Evolutionary conservation across 2,797 vertebrate genomes (phyloP).

Genomic region (Eupleurogrammus muticus): DNA sequence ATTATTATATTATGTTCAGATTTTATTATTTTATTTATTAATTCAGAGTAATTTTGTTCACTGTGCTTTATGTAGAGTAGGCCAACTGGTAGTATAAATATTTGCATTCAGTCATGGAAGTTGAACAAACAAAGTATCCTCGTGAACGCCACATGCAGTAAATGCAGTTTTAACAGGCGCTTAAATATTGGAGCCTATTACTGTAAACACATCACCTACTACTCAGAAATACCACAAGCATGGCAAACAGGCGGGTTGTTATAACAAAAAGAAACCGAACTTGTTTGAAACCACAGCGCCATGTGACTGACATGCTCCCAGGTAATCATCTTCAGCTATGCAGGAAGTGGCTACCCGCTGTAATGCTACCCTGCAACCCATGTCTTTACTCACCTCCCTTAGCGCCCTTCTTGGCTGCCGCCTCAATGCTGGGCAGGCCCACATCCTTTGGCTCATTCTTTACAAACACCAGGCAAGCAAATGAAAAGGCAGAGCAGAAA

Average conservation of each 20-base stretch:
- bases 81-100: background rate
- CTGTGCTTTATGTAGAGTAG: no score
- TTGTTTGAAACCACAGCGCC: background rate
- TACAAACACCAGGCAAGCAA: conserved; percentile 89
- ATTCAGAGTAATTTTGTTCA: no score
- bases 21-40: no score
- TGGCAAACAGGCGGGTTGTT: background rate
- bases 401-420: conserved; percentile 84
- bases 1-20: no score
- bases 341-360: background rate
- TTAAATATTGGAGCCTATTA: background rate
- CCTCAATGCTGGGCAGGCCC: conserved; percentile 89
- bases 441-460: conserved; percentile 95
- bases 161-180: background rate
- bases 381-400: conserved; percentile 87
- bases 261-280: background rate
- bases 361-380: background rate
- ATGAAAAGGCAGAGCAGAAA: conserved; percentile 86
- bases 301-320: background rate
- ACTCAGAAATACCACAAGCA: background rate
- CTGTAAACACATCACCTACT: background rate
- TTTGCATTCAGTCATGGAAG: background rate
- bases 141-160: background rate
- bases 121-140: background rate
- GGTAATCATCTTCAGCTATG: background rate